Evolutionary conservation across 1,140 invertebrate species (phyloP).

Genomic region (Whitmania pigra): DNA sequence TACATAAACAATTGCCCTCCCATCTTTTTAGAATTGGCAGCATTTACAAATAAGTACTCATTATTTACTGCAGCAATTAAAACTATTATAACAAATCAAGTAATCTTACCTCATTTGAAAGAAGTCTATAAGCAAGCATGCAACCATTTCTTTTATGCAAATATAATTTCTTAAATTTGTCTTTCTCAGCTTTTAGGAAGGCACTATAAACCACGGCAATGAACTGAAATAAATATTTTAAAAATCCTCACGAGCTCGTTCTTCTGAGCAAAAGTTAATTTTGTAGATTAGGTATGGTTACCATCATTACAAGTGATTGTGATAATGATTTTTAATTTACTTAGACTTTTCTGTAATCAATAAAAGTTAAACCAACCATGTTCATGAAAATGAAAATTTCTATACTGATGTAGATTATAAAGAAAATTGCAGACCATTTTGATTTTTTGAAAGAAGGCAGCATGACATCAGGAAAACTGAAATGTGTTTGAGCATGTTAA

Average conservation of each 20-base stretch:
- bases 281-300: too few relatives aligned
- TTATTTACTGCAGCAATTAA: too few relatives aligned
- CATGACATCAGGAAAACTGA: slow-evolving; percentile 81
- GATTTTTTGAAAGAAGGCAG: slow-evolving; percentile 72
- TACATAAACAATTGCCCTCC: too few relatives aligned
- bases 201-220: slow-evolving; percentile 80
- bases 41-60: too few relatives aligned
- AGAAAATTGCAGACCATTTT: slow-evolving; percentile 71
- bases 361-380: slow-evolving; percentile 49
- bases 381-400: slow-evolving; percentile 81
- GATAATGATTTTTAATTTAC: not conserved
- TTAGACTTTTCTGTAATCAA: not conserved
- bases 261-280: not conserved
- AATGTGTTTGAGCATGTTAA: not conserved
- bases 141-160: slow-evolving; percentile 71
- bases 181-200: slow-evolving; percentile 71
- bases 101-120: slow-evolving; percentile 33
- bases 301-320: too few relatives aligned
- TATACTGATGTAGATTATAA: slow-evolving; percentile 69
- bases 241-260: not conserved
- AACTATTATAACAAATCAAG: too few relatives aligned
- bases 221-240: slow-evolving; percentile 49
- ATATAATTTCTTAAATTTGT: slow-evolving; percentile 70
- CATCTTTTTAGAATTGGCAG: too few relatives aligned
- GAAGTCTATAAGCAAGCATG: slow-evolving; percentile 53